Evolutionary conservation across 2,888 invertebrate genomes (phyloP), one percentile per base, ranked within the genome.

Genomic region (Corbicula japonica): DNA sequence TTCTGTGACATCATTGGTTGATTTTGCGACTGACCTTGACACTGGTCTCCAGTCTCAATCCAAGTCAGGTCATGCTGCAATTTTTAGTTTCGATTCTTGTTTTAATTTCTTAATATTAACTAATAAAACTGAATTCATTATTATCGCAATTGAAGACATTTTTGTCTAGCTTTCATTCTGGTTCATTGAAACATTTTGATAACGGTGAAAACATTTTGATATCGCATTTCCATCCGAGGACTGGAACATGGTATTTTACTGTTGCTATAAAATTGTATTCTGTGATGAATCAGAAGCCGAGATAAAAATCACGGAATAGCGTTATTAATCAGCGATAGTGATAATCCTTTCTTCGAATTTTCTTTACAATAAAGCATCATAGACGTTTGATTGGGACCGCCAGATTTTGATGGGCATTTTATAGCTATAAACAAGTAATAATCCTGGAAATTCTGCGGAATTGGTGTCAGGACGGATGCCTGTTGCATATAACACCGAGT

Each of bases 1-100:
- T 76, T 71, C 30, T 78, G 76, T 38, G 85, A 78, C 86, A 87
- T 75, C 77, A 74, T 71, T 41, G 80, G 30, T 71, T 81, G 84
- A 62, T 85, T 76, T 44, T 82, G 70, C 50, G 80, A 76, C 81
- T 83, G 78, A 73, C 77, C 77, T 34, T 74, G 69, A 63, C 83
- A 80, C 26, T 82, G 72, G 63, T 80, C 84, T n/a, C n/a, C n/a
- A n/a, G n/a, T n/a, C n/a, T n/a, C n/a, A n/a, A n/a, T n/a, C n/a
- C n/a, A n/a, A n/a, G n/a, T n/a, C n/a, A n/a, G n/a, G n/a, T n/a
- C n/a, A n/a, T n/a, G n/a, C n/a, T n/a, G n/a, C n/a, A n/a, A n/a
- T n/a, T n/a, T n/a, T n/a, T n/a, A n/a, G n/a, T n/a, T n/a, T n/a
- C n/a, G n/a, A n/a, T n/a, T n/a, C n/a, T n/a, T n/a, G n/a, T n/a